These are phyloP conservation scores for Epinephelus coioides DNA, from an alignment of 2,797 vertebrate genomes.

Conservation along the genomic window DNA sequence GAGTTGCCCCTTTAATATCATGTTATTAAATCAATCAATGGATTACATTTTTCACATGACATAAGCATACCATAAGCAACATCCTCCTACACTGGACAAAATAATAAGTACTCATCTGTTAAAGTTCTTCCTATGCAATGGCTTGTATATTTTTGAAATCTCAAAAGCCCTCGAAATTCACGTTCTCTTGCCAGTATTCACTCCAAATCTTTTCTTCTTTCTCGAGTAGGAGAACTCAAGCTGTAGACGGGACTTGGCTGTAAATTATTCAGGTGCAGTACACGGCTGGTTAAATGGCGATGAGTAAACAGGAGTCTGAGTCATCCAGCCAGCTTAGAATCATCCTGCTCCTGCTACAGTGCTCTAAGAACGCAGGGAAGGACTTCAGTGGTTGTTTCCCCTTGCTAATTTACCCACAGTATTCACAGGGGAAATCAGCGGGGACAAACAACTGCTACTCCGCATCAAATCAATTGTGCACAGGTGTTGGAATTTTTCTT, in stretches of 20 bases:
- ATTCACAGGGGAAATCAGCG: conserved; percentile 76
- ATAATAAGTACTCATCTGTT: not conserved
- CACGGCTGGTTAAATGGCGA: conserved; percentile 71
- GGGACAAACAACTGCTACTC: conserved; percentile 71
- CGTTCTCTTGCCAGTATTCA: not conserved
- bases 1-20: not conserved
- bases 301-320: conserved; percentile 75
- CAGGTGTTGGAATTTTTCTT: conserved; percentile 61
- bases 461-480: conserved; percentile 56
- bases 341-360: conserved; percentile 45
- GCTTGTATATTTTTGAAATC: conserved; percentile 18
- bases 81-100: not conserved
- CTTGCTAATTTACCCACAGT: conserved; percentile 63
- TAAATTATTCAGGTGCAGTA: conserved; percentile 74
- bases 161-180: conserved; percentile 6
- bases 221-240: conserved; percentile 38
- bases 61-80: not conserved
- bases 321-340: conserved; percentile 68
- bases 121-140: not conserved
- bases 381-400: conserved; percentile 67
- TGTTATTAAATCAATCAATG: not conserved
- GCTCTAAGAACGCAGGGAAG: conserved; percentile 48
- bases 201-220: conserved; percentile 28
- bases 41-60: not conserved
- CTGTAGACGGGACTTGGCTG: conserved; percentile 42